Evolutionary conservation across 2,797 vertebrate genomes (phyloP).

Genomic region (Microtus californicus): DNA sequence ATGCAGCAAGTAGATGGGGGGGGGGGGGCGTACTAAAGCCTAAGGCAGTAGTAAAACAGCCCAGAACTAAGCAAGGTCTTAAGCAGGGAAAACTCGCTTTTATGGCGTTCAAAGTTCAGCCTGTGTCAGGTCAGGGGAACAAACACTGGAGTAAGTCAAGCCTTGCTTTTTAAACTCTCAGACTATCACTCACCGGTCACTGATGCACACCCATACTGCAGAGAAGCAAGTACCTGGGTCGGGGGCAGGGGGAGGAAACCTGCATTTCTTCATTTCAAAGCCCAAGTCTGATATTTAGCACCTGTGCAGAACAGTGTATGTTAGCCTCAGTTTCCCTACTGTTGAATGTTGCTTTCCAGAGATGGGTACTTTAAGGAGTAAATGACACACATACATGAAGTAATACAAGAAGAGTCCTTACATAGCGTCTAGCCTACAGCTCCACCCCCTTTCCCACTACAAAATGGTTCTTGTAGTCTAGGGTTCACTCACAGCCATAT

Average conservation of each 20-base stretch:
- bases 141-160: slow-evolving; percentile 5
- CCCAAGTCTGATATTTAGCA: not conserved
- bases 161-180: slow-evolving; percentile 23
- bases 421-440: not conserved
- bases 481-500: not conserved
- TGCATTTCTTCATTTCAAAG: slow-evolving; percentile 34
- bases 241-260: not conserved
- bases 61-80: not conserved
- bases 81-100: slow-evolving; percentile 1
- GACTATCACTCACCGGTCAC: not conserved
- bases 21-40: not conserved
- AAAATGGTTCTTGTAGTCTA: not conserved
- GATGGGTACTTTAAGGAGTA: not conserved
- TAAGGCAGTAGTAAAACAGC: not conserved
- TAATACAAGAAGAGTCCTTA: not conserved
- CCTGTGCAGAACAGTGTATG: not conserved
- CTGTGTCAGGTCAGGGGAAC: not conserved
- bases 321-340: not conserved
- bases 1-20: not conserved
- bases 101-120: slow-evolving; percentile 6
- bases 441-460: not conserved
- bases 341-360: slow-evolving; percentile 35
- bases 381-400: not conserved
- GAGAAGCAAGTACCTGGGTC: not conserved
- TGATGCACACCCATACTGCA: not conserved